Percentiles rank a stretch among this genome's conserved stretches.
These are phyloP conservation scores for Muscicapa comitata DNA, from an alignment of 2,797 vertebrate species.

Conservation along the genomic window DNA sequence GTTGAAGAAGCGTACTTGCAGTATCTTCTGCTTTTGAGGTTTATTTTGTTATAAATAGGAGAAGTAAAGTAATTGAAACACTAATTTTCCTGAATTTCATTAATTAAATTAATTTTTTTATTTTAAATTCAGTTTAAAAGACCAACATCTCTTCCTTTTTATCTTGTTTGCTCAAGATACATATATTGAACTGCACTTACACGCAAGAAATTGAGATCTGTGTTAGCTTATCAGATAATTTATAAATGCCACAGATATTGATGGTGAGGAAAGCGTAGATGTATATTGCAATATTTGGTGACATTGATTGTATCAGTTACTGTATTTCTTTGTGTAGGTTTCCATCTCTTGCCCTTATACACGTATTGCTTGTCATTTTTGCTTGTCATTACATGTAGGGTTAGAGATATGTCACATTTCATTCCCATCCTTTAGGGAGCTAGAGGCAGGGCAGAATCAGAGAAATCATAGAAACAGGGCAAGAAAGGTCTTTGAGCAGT, in stretches of 20 bases:
- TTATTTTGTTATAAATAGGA: background rate
- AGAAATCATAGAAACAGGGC: background rate
- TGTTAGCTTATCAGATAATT: background rate
- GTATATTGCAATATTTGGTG: background rate
- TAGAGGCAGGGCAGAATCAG: background rate
- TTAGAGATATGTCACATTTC: background rate
- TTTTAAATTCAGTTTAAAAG: background rate
- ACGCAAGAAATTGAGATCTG: background rate
- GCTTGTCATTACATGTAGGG: background rate
- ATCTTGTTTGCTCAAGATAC: background rate
- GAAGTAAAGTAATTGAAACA: background rate
- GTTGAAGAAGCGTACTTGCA: background rate
- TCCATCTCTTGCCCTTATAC: background rate
- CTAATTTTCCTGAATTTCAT: background rate
- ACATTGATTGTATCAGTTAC: background rate
- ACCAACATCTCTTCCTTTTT: background rate
- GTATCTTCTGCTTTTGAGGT: background rate
- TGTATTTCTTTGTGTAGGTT: background rate
- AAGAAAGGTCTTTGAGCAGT: background rate
- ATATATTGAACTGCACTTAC: background rate
- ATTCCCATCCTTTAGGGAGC: background rate
- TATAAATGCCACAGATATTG: background rate
- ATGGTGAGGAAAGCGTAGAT: background rate
- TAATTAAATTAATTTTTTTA: background rate
- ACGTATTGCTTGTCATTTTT: background rate